These are phyloP conservation scores for Exocentrus adspersus DNA, from an alignment of 2,888 invertebrate genomes.

Conservation along the genomic window DNA sequence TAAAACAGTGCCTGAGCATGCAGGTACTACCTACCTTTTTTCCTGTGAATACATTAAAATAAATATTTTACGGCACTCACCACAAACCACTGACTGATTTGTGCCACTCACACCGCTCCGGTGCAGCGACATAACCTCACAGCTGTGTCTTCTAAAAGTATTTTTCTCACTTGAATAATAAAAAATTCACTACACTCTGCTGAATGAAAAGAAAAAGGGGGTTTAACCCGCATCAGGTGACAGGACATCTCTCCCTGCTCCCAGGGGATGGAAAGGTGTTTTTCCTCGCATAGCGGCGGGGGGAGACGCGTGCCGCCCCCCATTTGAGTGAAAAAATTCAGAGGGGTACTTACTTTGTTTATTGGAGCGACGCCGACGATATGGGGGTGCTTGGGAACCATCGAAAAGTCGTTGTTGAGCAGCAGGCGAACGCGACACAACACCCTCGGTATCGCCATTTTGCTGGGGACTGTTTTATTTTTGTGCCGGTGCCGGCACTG, in stretches of 20 bases:
- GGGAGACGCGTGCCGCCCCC: too few relatives aligned
- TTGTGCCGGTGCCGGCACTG: slow-evolving; percentile 38
- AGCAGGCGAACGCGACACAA: slow-evolving; percentile 60
- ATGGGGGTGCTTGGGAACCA: slow-evolving; percentile 57
- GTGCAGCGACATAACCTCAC: slow-evolving; percentile 14
- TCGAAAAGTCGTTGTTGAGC: slow-evolving; percentile 59
- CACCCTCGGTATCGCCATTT: slow-evolving; percentile 62
- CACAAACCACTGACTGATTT: too few relatives aligned
- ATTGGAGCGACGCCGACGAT: slow-evolving; percentile 55
- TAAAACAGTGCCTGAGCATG: neutral
- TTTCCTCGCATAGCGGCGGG: neutral
- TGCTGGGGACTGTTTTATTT: slow-evolving; percentile 43
- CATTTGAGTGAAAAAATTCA: slow-evolving; percentile 22
- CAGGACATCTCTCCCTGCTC: too few relatives aligned
- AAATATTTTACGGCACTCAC: neutral
- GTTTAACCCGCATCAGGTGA: slow-evolving; percentile 40
- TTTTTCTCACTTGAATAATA: too few relatives aligned
- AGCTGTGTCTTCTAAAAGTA: too few relatives aligned
- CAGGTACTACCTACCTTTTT: neutral
- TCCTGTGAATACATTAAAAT: slow-evolving; percentile 5
- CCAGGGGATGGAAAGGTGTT: slow-evolving; percentile 21
- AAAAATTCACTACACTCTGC: neutral
- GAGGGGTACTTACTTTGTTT: slow-evolving; percentile 59
- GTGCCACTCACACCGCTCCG: too few relatives aligned
- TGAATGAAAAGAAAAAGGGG: slow-evolving; percentile 27